These are phyloP conservation scores for Donacobius atricapilla DNA, from an alignment of 2,113 vertebrate genomes.

Conservation along the genomic window DNA sequence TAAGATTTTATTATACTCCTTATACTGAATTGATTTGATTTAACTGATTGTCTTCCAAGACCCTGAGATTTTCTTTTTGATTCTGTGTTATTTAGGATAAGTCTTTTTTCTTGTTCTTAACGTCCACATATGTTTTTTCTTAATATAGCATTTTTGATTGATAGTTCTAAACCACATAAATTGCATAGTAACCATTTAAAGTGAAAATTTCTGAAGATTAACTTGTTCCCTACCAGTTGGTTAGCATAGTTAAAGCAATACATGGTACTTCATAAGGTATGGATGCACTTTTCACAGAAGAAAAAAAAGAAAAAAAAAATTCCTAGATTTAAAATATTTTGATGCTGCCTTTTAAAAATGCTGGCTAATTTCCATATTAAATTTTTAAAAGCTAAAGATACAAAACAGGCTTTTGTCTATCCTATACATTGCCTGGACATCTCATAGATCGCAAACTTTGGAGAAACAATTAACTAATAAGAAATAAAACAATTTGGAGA, in stretches of 20 bases:
- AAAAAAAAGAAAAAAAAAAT: background rate
- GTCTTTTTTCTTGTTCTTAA: background rate
- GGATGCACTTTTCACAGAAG: background rate
- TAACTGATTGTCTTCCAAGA: background rate
- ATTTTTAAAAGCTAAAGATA: background rate
- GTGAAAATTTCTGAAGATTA: background rate
- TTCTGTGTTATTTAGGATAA: background rate
- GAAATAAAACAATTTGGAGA: background rate
- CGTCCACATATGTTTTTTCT: background rate
- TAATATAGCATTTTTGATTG: background rate
- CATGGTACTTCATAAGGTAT: background rate
- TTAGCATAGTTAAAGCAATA: background rate
- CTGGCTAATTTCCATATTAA: background rate
- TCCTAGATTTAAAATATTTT: background rate
- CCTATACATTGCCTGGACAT: background rate
- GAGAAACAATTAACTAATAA: background rate
- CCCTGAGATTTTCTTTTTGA: background rate
- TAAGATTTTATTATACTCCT: background rate
- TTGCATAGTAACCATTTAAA: background rate
- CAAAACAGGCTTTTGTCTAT: background rate
- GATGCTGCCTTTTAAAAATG: rapidly evolving
- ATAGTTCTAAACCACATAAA: background rate
- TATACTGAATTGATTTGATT: background rate
- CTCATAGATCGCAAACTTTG: background rate
- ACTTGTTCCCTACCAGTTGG: background rate